These are phyloP conservation scores for Carabus problematicus DNA, from an alignment of 2,888 invertebrate genomes.

Conservation along the genomic window DNA sequence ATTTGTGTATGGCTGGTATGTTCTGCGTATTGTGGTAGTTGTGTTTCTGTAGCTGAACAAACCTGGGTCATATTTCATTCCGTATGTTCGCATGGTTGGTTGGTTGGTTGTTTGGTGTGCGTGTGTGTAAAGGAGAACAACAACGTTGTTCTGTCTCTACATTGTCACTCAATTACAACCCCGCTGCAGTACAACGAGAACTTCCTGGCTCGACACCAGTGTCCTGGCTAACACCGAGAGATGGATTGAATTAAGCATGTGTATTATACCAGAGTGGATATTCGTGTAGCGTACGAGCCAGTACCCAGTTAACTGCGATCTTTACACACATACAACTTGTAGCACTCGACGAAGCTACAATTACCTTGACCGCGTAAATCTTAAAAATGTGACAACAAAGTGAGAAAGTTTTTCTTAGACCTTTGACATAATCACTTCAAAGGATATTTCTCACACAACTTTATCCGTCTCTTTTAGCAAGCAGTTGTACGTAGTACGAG, in stretches of 20 bases:
- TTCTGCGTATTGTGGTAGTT: no score
- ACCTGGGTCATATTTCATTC: conserved; percentile 18
- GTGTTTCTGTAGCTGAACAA: no score
- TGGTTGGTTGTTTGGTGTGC: no score
- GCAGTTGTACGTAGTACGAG: no score
- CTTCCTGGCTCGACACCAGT: no score
- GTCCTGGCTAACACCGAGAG: neutral
- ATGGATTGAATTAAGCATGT: conserved; percentile 22
- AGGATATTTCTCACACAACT: no score
- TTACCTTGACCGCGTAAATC: conserved; percentile 31
- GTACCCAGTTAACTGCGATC: neutral
- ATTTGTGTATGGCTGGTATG: no score
- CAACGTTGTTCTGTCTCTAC: neutral
- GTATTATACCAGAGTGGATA: conserved; percentile 26
- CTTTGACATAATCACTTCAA: no score
- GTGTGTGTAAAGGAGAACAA: no score
- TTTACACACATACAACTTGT: no score
- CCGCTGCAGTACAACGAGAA: neutral
- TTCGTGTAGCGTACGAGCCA: conserved; percentile 19
- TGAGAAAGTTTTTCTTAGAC: conserved; percentile 5
- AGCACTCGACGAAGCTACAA: neutral
- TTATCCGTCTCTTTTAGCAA: no score
- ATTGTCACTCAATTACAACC: neutral
- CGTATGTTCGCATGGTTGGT: neutral
- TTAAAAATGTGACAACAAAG: conserved; percentile 30